These are phyloP conservation scores for Gymnothorax reevesii DNA, from an alignment of 2,797 vertebrate species.

Conservation along the genomic window DNA sequence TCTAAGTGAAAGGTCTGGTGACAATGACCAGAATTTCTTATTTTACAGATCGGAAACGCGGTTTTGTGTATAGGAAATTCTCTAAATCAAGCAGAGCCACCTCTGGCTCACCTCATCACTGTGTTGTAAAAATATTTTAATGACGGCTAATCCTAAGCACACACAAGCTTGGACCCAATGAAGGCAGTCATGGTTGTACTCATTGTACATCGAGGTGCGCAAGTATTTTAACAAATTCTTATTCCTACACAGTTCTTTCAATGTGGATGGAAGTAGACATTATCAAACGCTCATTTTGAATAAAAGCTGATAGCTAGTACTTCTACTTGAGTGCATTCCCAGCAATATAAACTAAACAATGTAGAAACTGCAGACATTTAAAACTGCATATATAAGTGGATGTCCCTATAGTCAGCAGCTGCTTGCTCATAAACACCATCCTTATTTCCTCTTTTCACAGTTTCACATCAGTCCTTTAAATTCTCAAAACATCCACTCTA, in stretches of 20 bases:
- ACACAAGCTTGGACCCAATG: not conserved
- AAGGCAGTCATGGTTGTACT: too few relatives aligned
- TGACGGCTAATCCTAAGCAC: not conserved
- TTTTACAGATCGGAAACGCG: not conserved
- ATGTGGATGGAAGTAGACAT: too few relatives aligned
- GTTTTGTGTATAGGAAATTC: not conserved
- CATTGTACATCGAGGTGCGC: too few relatives aligned
- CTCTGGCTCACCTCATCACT: not conserved
- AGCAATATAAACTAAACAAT: too few relatives aligned
- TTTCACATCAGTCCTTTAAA: slow-evolving; percentile 3
- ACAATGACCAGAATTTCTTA: not conserved
- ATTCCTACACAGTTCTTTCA: too few relatives aligned
- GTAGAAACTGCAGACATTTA: not conserved
- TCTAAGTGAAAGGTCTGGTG: not conserved
- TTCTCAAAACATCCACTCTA: slow-evolving; percentile 1
- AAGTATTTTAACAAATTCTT: too few relatives aligned
- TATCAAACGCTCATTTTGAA: too few relatives aligned
- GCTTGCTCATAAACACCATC: not conserved
- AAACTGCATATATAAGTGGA: too few relatives aligned
- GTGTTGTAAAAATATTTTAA: not conserved
- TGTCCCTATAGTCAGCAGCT: not conserved
- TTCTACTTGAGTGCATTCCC: too few relatives aligned
- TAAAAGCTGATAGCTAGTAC: too few relatives aligned
- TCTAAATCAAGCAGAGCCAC: not conserved
- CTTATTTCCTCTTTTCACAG: not conserved